Evolutionary conservation across 2,113 vertebrate genomes (phyloP).

Genomic region (Crocuta crocuta): DNA sequence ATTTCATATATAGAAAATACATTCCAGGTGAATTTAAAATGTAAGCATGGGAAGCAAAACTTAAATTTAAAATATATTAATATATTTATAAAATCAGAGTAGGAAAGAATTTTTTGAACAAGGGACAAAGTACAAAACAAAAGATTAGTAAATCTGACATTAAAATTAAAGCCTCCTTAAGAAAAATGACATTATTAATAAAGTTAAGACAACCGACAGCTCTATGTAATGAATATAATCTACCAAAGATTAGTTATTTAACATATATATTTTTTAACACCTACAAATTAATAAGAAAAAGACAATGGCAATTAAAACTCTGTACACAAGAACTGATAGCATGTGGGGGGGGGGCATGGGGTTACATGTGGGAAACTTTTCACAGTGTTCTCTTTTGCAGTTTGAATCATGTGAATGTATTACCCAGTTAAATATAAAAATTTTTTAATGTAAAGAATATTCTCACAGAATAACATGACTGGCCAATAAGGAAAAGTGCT

Average conservation of each 20-base stretch:
- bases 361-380: background rate
- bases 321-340: background rate
- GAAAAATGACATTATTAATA: background rate
- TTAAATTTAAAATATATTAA: background rate
- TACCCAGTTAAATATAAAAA: background rate
- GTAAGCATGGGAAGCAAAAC: background rate
- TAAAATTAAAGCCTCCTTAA: conserved; percentile 33
- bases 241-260: background rate
- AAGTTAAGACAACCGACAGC: background rate
- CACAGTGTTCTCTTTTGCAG: background rate
- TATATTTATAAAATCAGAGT: background rate
- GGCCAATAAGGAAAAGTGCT: background rate
- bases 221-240: background rate
- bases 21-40: background rate
- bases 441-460: background rate
- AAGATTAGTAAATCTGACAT: background rate
- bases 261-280: background rate
- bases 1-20: background rate
- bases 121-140: conserved; percentile 27
- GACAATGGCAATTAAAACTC: background rate
- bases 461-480: background rate
- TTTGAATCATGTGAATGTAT: background rate
- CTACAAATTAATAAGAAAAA: conserved; percentile 17
- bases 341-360: background rate
- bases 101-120: conserved; percentile 19